Evolutionary conservation across 2,888 invertebrate genomes (phyloP).

Genomic region (Hemithea aestivaria): DNA sequence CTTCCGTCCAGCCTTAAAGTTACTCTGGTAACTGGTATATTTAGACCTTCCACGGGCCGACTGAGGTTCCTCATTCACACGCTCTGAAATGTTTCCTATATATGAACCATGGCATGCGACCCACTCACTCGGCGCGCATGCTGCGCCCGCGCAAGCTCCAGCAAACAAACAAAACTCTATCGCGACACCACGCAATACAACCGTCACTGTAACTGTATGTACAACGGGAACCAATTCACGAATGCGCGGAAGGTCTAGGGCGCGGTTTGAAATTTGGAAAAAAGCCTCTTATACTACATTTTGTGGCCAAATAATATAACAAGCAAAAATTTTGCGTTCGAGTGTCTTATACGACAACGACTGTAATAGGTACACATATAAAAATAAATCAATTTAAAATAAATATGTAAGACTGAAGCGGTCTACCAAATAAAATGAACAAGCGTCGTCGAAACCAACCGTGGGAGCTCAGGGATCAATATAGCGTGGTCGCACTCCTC

Average conservation of each 20-base stretch:
- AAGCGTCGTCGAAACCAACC: slow-evolving; percentile 50
- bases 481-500: slow-evolving; percentile 11
- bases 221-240: slow-evolving; percentile 53
- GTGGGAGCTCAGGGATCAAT: slow-evolving; percentile 36
- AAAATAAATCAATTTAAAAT: slow-evolving; percentile 51
- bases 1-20: slow-evolving; percentile 93
- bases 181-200: slow-evolving; percentile 33
- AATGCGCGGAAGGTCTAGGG: slow-evolving; percentile 73
- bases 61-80: slow-evolving; percentile 87
- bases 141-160: slow-evolving; percentile 53
- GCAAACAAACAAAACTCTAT: slow-evolving; percentile 60
- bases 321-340: slow-evolving; percentile 61
- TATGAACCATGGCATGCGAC: slow-evolving; percentile 56
- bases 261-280: slow-evolving; percentile 54
- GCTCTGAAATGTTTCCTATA: slow-evolving; percentile 87
- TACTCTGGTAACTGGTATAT: slow-evolving; percentile 89
- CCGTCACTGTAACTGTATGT: slow-evolving; percentile 35
- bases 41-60: slow-evolving; percentile 91
- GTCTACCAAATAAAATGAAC: slow-evolving; percentile 62
- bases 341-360: slow-evolving; percentile 56
- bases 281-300: slow-evolving; percentile 60
- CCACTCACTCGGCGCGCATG: slow-evolving; percentile 43
- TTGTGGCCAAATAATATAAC: slow-evolving; percentile 55
- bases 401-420: slow-evolving; percentile 53
- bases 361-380: slow-evolving; percentile 68